A percentile compares a stretch with the other conserved stretches of the same genome.
Evolutionary conservation across 2,797 vertebrate genomes (phyloP).

Genomic region (Tamandua tetradactyla): DNA sequence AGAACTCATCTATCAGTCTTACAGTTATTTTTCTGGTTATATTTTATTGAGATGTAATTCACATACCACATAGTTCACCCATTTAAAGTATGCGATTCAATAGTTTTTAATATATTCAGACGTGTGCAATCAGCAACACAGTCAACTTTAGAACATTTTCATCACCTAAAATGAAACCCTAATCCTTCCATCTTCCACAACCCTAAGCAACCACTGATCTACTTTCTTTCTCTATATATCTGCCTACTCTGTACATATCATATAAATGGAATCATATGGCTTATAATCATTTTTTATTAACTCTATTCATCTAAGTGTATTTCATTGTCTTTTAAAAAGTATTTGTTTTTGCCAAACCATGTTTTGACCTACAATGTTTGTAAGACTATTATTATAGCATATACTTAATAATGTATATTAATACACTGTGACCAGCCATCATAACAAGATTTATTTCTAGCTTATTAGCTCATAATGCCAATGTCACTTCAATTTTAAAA

Average conservation of each 20-base stretch:
- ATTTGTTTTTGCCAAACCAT: background rate
- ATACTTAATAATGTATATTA: background rate
- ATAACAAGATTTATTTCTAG: background rate
- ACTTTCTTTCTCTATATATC: background rate
- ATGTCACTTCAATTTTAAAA: background rate
- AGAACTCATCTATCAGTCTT: background rate
- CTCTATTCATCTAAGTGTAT: background rate
- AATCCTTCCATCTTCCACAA: background rate
- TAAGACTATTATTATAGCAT: background rate
- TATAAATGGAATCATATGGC: background rate
- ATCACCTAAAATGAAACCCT: background rate
- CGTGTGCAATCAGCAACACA: background rate
- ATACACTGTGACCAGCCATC: background rate
- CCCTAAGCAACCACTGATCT: background rate
- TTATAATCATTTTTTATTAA: background rate
- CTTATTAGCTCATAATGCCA: background rate
- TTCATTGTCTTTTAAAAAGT: background rate
- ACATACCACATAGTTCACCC: background rate
- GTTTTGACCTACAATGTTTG: background rate
- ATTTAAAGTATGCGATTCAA: background rate
- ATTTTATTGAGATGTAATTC: conserved; percentile 33
- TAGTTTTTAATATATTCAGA: background rate
- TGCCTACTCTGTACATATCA: background rate
- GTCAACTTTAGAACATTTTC: background rate
- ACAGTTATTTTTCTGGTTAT: background rate